Evolutionary conservation across 2,113 vertebrate species (phyloP), one percentile per base, ranked within the genome.

Genomic region (Otolemur garnettii): DNA sequence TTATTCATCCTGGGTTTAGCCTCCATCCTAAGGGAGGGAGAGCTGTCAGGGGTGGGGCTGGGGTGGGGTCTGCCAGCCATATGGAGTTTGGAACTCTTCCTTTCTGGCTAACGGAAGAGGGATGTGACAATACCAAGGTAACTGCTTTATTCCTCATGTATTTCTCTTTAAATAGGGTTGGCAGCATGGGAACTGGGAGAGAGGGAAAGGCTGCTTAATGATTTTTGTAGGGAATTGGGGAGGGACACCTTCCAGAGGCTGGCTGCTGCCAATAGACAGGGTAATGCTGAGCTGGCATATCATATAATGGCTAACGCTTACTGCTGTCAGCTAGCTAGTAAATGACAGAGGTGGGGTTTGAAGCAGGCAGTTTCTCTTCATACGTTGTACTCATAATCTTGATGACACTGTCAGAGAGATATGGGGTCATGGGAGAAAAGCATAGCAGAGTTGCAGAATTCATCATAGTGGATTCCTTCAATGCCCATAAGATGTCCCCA

Each of bases 81-180:
- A 5, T 64, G 24, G 77, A 84, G 42, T 86, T 89, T 22, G 11
- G 91, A 94, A 72, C 38, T 26, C 80, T 92, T 87, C 59, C n/a
- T 86, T 80, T 79, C 60, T 91, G 90, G 83, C 57, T 38, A 50
- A 42, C 64, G 53, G 45, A 77, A 72, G 83, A 79, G 21, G 38
- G 13, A 59, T 74, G 0, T 71, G 74, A 77, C 6, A 35, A 45
- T 62, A 42, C 22, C 28, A 50, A 68, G 59, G 45, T 85, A 86
- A 62, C 24, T 22, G 9, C 30, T n/a, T 30, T 86, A 10, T 86
- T 94, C 83, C 71, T 91, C 74, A 80, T 30, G 26, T 55, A 15
- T 72, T 96, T 88, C 71, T 94, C 83, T 93, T 94, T 78, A 93
- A 86, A 92, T 88, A 50, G 94, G n/a, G 14, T 75, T 86, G 88